Conservation (phyloP, 92 coral and sea anemone species). For the Epizoanthus scotinus region DNA sequence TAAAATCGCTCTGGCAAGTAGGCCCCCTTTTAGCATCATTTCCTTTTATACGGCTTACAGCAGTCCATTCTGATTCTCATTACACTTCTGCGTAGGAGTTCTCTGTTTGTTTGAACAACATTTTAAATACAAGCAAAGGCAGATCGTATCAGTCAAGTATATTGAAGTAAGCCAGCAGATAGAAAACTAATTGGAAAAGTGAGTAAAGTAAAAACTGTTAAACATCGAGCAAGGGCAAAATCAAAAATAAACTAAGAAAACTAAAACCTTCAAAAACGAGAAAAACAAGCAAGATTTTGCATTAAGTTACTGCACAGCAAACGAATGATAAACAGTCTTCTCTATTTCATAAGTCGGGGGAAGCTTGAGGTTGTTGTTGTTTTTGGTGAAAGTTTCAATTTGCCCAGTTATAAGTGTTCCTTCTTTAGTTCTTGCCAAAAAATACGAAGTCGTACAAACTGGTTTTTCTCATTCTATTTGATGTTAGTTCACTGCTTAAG, state of each 20-base stretch:
- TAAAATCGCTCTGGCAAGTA: too few species aligned
- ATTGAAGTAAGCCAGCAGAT: not conserved
- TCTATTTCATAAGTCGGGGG: not conserved
- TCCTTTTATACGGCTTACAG: too few species aligned
- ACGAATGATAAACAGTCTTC: not conserved
- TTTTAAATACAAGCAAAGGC: not conserved
- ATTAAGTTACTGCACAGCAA: not conserved
- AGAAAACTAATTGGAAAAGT: not conserved
- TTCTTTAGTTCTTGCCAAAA: too few species aligned
- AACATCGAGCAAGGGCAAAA: not conserved
- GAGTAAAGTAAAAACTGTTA: not conserved
- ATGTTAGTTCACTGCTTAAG: too few species aligned
- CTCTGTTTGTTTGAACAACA: too few species aligned
- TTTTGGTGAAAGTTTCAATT: too few species aligned
- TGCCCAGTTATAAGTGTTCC: too few species aligned
- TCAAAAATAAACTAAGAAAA: not conserved
- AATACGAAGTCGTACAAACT: too few species aligned
- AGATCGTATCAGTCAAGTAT: not conserved
- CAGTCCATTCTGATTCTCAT: too few species aligned
- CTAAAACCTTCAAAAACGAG: not conserved
- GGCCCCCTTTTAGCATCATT: too few species aligned
- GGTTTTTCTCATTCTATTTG: too few species aligned
- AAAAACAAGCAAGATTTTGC: not conserved
- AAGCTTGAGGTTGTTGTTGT: not conserved
- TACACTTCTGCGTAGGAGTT: not conserved